Percentiles rank a stretch among this genome's conserved stretches.
These are phyloP conservation scores for Tolypeutes matacus DNA, from an alignment of 2,797 vertebrate genomes.

Conservation along the genomic window DNA sequence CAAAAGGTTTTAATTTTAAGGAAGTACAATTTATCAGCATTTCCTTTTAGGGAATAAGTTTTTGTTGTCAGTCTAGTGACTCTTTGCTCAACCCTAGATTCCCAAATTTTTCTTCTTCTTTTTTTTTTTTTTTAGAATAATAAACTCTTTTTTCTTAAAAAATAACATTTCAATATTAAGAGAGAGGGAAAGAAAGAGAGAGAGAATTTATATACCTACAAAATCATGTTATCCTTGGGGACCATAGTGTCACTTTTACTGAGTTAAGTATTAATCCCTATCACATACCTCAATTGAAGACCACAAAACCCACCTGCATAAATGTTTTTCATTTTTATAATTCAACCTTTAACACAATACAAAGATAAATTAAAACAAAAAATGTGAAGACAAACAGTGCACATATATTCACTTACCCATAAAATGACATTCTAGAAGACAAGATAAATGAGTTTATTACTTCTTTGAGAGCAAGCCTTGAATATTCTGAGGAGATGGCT, in stretches of 20 bases:
- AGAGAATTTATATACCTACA: background rate
- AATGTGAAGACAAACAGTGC: background rate
- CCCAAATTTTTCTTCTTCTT: background rate
- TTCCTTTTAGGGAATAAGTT: background rate
- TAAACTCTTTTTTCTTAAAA: no score
- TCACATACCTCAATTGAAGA: background rate
- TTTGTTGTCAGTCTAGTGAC: background rate
- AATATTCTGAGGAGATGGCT: background rate
- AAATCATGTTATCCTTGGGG: background rate
- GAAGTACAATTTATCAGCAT: background rate
- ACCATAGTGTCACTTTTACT: background rate
- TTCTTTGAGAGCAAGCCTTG: background rate
- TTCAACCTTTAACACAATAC: background rate
- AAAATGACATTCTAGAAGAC: background rate
- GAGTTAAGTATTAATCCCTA: background rate
- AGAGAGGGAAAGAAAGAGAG: background rate
- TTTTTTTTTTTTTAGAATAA: background rate
- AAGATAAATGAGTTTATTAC: background rate
- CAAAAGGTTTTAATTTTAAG: background rate
- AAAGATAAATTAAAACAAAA: background rate
- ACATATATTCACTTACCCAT: background rate
- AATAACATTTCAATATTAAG: no score
- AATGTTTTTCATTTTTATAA: slow-evolving; percentile 5
- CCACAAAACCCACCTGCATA: background rate
- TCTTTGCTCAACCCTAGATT: background rate